Percentiles rank a stretch among this genome's conserved stretches.
phyloP scores from a whole-genome alignment of 2,888 invertebrate genomes.

The Drosophila monieri region DNA sequence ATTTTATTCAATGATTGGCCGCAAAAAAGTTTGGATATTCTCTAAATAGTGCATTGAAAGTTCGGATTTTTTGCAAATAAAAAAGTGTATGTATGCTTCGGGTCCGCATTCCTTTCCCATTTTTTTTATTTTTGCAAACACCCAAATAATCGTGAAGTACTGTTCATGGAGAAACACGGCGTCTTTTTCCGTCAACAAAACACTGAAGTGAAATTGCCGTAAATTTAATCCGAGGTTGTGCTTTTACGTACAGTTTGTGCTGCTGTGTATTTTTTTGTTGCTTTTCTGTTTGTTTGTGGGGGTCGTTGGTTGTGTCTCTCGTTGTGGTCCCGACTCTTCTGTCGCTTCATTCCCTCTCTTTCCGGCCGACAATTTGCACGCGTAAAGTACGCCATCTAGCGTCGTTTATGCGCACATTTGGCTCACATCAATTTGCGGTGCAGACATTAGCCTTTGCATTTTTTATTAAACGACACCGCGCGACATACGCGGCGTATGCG shows the following conservation, averaged over 20 bases:
- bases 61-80: no score
- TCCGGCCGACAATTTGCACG: slow-evolving; percentile 68
- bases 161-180: slow-evolving; percentile 39
- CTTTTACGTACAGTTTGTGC: slow-evolving; percentile 16
- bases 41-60: no score
- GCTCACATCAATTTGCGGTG: slow-evolving; percentile 76
- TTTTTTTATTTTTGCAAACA: background rate
- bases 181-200: slow-evolving; percentile 56
- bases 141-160: background rate
- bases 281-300: slow-evolving; percentile 1
- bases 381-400: slow-evolving; percentile 74
- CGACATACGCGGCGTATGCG: slow-evolving; percentile 54
- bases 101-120: no score
- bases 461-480: slow-evolving; percentile 61
- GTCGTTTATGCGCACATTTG: slow-evolving; percentile 75
- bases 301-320: slow-evolving; percentile 5
- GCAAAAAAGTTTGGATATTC: no score
- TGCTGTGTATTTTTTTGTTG: slow-evolving; percentile 10
- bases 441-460: slow-evolving; percentile 75
- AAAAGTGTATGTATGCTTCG: no score
- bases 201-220: slow-evolving; percentile 62
- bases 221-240: slow-evolving; percentile 63
- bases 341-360: slow-evolving; percentile 21
- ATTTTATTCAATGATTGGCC: no score
- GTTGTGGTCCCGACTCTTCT: slow-evolving; percentile 27